phyloP scores from a whole-genome alignment of 2,797 vertebrate species.

The Rhabdomys pumilio region DNA sequence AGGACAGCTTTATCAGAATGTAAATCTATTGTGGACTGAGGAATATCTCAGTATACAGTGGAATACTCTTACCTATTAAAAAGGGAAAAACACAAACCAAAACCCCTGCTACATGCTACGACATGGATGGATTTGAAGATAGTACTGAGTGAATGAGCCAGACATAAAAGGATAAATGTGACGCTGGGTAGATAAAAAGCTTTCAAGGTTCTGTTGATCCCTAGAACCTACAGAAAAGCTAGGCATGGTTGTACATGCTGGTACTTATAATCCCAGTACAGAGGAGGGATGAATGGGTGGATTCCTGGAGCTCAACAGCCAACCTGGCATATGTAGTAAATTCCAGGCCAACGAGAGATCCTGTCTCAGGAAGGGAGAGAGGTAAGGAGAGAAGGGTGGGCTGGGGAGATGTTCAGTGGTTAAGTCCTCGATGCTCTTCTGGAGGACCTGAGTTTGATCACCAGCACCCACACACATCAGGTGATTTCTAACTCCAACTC shows the following conservation, averaged over 20 bases:
- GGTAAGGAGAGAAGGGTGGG: too few species aligned
- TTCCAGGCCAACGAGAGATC: not conserved
- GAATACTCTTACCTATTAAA: not conserved
- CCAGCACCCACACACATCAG: not conserved
- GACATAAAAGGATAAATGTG: not conserved
- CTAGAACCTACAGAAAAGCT: not conserved
- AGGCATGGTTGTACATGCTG: not conserved
- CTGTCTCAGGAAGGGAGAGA: not conserved
- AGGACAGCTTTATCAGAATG: not conserved
- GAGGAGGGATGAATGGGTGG: too few species aligned
- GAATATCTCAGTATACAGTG: not conserved
- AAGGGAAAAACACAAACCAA: not conserved
- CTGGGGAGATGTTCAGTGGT: not conserved
- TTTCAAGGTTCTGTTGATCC: not conserved
- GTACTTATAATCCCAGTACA: not conserved
- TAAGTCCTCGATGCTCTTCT: not conserved
- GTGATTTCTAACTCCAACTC: not conserved
- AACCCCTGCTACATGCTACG: not conserved
- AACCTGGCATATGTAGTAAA: not conserved
- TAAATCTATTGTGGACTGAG: not conserved
- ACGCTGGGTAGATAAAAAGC: not conserved
- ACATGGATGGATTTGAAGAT: not conserved
- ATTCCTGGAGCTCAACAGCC: not conserved
- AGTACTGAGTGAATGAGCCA: not conserved
- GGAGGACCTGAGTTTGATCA: not conserved